These are phyloP conservation scores for Acleris cristana DNA, from an alignment of 2,888 invertebrate species.

Conservation along the genomic window DNA sequence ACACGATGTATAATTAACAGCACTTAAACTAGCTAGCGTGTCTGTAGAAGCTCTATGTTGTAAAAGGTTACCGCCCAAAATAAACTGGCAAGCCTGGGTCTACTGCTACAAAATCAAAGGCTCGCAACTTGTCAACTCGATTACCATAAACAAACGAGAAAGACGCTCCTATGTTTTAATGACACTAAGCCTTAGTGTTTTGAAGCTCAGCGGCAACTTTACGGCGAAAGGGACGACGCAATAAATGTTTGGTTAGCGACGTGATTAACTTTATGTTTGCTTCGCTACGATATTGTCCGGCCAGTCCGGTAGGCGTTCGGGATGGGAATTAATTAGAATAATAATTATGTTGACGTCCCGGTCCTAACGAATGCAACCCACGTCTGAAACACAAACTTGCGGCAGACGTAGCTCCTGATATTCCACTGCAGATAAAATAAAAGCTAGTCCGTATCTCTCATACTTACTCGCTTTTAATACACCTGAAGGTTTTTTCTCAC, in stretches of 20 bases:
- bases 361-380: slow-evolving; percentile 27
- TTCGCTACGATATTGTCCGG: slow-evolving; percentile 29
- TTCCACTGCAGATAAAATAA: background rate
- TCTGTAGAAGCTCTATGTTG: slow-evolving; percentile 56
- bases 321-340: slow-evolving; percentile 36
- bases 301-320: slow-evolving; percentile 31
- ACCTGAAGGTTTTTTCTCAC: background rate
- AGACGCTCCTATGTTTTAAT: slow-evolving; percentile 75
- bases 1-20: too few species aligned
- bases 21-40: background rate
- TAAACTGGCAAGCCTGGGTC: slow-evolving; percentile 63
- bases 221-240: slow-evolving; percentile 36
- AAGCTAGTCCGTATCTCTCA: background rate
- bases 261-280: slow-evolving; percentile 38
- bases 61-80: slow-evolving; percentile 63
- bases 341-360: slow-evolving; percentile 35
- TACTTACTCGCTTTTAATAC: too few species aligned
- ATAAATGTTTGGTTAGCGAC: slow-evolving; percentile 37
- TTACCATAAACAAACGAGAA: slow-evolving; percentile 81
- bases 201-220: slow-evolving; percentile 53
- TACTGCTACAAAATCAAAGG: slow-evolving; percentile 71
- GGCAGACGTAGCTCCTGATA: background rate
- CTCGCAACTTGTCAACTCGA: slow-evolving; percentile 76
- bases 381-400: slow-evolving; percentile 5
- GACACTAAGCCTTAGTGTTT: slow-evolving; percentile 60